Evolutionary conservation across 1,140 invertebrate species (phyloP), one percentile per base, ranked within the genome.

Genomic region (Aradophagus sp.): DNA sequence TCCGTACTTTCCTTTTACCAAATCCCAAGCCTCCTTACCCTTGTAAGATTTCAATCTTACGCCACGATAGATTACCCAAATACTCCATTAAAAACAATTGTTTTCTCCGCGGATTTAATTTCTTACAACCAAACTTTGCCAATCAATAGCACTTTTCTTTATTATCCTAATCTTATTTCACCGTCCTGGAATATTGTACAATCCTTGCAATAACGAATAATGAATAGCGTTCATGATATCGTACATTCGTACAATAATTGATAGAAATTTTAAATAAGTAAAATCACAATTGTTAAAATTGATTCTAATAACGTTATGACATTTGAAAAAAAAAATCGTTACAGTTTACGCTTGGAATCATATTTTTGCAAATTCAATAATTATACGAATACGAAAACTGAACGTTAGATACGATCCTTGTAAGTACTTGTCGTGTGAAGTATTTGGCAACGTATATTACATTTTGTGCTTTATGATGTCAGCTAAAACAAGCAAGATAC

Each of bases 341-440:
- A n/a, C n/a, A n/a, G n/a, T n/a, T n/a, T n/a, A n/a, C n/a, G n/a
- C n/a, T n/a, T n/a, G n/a, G n/a, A n/a, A n/a, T n/a, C n/a, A n/a
- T n/a, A n/a, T n/a, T n/a, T n/a, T n/a, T n/a, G n/a, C n/a, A 31
- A 2, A 31, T 34, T 6, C 13, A 14, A 14, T 36, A 34, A 44
- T 67, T 68, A 38, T 47, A 44, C 48, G 45, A 55, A 53, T 6
- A 31, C 34, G 17, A 15, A 62, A 53, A 29, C 23, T 16, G 31
- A 10, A 45, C 31, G 3, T 23, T 61, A 34, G 17, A 39, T 41
- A n/a, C n/a, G 20, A 27, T 12, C 52, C 38, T 62, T 29, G 27
- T 27, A 44, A 41, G 52, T 58, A 52, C 48, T 63, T 61, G 48
- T 63, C 52, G 53, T 70, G 55, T 63, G 52, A 63, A 63, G n/a